Evolutionary conservation across 23 tunicate genomes (phyloP).

Genomic region (Phallusia fumigata): DNA sequence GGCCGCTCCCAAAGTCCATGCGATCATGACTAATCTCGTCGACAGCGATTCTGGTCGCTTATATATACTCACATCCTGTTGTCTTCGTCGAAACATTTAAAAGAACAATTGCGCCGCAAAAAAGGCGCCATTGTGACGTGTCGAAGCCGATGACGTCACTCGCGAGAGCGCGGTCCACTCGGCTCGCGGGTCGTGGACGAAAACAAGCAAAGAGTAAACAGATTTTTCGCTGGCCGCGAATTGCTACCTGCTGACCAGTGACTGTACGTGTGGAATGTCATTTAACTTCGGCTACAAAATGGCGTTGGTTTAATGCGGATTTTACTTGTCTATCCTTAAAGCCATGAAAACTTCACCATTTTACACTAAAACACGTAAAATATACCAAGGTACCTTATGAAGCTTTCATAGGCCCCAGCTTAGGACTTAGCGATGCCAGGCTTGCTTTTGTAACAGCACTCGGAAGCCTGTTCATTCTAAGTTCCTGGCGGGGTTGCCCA

Average conservation of each 20-base stretch:
- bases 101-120: neutral
- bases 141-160: conserved; percentile 1
- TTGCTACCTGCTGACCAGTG: neutral
- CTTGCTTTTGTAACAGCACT: neutral
- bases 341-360: no score
- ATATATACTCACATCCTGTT: conserved; percentile 10
- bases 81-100: conserved; percentile 3
- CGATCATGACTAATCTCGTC: neutral
- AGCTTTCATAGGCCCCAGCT: neutral
- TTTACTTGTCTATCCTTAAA: no score
- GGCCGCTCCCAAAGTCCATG: neutral
- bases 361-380: no score
- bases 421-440: neutral
- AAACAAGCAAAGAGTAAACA: neutral
- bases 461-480: neutral
- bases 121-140: conserved; percentile 14
- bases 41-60: neutral
- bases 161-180: neutral
- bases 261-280: neutral
- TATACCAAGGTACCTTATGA: no score
- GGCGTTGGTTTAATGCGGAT: neutral
- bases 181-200: no score
- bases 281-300: neutral
- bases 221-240: neutral
- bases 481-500: neutral